A percentile compares a stretch with the other conserved stretches of the same genome.
These are phyloP conservation scores for Heteromormyrus szaboi DNA, from an alignment of 2,797 vertebrate genomes.

Conservation along the genomic window DNA sequence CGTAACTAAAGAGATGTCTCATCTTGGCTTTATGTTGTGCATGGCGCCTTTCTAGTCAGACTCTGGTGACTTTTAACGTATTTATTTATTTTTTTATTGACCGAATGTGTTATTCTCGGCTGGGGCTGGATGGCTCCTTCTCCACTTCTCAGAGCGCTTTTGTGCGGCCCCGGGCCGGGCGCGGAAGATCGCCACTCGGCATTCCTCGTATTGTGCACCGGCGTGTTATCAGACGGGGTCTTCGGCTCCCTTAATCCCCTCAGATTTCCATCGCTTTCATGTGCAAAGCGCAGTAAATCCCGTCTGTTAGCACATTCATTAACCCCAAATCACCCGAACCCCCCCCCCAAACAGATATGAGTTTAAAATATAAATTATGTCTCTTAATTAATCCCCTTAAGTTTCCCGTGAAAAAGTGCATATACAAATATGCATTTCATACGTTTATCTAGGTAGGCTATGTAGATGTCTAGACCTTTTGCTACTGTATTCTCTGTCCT, in stretches of 20 bases:
- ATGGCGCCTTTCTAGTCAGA: not conserved
- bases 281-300: conserved; percentile 20
- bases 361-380: not conserved
- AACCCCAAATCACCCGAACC: conserved; percentile 4
- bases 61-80: not conserved
- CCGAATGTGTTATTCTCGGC: not conserved
- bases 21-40: not conserved
- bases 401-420: not conserved
- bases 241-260: conserved; percentile 19
- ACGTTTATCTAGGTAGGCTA: not conserved
- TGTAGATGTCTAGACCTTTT: not conserved
- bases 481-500: not conserved
- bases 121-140: not conserved
- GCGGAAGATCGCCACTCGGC: not conserved
- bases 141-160: not conserved
- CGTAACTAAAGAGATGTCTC: conserved; percentile 9
- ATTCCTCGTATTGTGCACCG: conserved; percentile 18
- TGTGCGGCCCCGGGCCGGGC: not conserved
- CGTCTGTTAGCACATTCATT: conserved; percentile 19
- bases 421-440: not conserved
- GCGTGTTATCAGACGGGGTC: conserved; percentile 19
- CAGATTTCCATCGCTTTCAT: conserved; percentile 21
- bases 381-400: not conserved
- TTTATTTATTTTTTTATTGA: not conserved
- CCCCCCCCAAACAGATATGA: not conserved